phyloP scores from a whole-genome alignment of 2,113 vertebrate genomes.

The Bothrops jararaca region DNA sequence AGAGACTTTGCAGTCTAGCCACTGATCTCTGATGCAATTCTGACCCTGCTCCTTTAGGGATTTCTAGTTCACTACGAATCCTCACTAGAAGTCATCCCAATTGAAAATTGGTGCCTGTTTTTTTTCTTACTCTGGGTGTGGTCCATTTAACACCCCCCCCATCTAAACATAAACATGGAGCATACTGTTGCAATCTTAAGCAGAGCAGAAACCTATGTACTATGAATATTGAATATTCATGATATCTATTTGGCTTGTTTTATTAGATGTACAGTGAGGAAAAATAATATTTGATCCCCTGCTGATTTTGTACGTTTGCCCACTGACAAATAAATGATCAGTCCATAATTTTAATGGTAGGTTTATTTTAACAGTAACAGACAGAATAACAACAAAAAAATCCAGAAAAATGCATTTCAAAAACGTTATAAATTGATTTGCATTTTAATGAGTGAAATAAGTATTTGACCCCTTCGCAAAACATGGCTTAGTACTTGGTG shows the following conservation, averaged over 20 bases:
- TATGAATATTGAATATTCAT: not conserved
- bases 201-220: not conserved
- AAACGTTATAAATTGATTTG: too few relatives aligned
- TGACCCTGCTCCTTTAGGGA: not conserved
- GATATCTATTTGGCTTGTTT: not conserved
- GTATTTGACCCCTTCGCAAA: too few relatives aligned
- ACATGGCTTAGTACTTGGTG: too few relatives aligned
- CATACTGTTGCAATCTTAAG: not conserved
- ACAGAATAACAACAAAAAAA: too few relatives aligned
- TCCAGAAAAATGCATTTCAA: too few relatives aligned
- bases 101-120: not conserved
- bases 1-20: not conserved
- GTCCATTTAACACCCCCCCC: not conserved
- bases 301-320: too few relatives aligned
- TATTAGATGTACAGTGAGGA: not conserved
- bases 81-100: not conserved
- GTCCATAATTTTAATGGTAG: too few relatives aligned
- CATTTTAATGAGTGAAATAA: too few relatives aligned
- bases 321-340: too few relatives aligned
- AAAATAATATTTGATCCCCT: too few relatives aligned
- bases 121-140: not conserved
- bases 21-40: not conserved
- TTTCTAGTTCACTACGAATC: not conserved
- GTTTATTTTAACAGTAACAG: too few relatives aligned
- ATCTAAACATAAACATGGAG: not conserved